Percentiles rank a stretch among this genome's conserved stretches.
Conservation (phyloP, 30 jellyfish, hydroid and myxozoan species). For the Haliclystus octoradiatus region DNA sequence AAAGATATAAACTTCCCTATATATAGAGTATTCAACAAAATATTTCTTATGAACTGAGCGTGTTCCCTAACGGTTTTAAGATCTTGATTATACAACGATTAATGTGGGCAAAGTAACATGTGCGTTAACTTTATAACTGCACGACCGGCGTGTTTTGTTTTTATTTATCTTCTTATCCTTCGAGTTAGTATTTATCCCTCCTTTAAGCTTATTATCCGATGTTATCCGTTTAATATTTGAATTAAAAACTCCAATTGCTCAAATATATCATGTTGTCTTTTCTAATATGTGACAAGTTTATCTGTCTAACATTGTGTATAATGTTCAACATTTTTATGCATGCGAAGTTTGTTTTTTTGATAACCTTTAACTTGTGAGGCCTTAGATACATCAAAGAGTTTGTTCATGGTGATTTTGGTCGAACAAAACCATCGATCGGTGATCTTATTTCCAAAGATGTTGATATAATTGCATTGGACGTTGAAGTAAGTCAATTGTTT, state of each 20-base stretch:
- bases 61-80: too few relatives aligned
- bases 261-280: neutral
- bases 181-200: neutral
- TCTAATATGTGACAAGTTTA: neutral
- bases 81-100: too few relatives aligned
- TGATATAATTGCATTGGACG: slow-evolving; percentile 71
- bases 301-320: neutral
- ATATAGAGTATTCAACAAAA: too few relatives aligned
- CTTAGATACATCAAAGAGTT: slow-evolving; percentile 68
- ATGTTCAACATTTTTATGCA: too few relatives aligned
- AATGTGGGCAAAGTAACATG: too few relatives aligned
- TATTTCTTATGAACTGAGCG: too few relatives aligned
- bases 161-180: neutral
- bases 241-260: too few relatives aligned
- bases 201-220: neutral
- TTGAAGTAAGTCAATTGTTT: slow-evolving; percentile 51
- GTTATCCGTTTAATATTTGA: too few relatives aligned
- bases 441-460: slow-evolving; percentile 42
- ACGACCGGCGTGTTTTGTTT: neutral
- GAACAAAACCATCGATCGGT: slow-evolving; percentile 74
- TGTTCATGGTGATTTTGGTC: slow-evolving; percentile 76
- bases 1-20: too few relatives aligned
- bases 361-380: too few relatives aligned
- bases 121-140: neutral
- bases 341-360: too few relatives aligned